A percentile compares a stretch with the other conserved stretches of the same genome.
These are phyloP conservation scores for Pelvicachromis taeniatus DNA, from an alignment of 2,113 vertebrate genomes.

Conservation along the genomic window DNA sequence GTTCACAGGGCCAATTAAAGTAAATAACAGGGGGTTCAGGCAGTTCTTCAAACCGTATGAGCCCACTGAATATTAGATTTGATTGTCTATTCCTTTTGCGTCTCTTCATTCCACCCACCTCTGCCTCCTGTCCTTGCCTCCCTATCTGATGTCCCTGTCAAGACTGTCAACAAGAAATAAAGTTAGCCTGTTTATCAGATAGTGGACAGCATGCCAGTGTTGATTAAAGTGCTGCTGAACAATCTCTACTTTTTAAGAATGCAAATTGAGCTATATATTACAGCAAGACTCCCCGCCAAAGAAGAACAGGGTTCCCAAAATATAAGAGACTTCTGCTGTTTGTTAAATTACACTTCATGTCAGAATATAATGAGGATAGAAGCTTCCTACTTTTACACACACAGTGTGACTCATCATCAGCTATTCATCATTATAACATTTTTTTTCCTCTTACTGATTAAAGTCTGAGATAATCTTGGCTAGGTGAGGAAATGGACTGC, in stretches of 20 bases:
- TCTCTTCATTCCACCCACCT: background rate
- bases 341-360: background rate
- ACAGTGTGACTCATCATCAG: background rate
- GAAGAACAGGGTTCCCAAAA: background rate
- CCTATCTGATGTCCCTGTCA: slow-evolving; percentile 47
- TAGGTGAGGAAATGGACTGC: slow-evolving; percentile 2
- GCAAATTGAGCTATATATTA: slow-evolving; percentile 42
- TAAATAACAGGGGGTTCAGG: background rate
- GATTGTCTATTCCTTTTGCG: background rate
- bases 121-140: background rate
- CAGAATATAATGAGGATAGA: background rate
- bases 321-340: background rate
- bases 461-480: slow-evolving; percentile 2
- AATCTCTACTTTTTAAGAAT: slow-evolving; percentile 35
- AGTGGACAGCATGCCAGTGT: background rate
- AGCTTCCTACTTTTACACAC: background rate
- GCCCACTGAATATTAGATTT: background rate
- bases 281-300: background rate
- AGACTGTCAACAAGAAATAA: slow-evolving; percentile 47
- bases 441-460: slow-evolving; percentile 14
- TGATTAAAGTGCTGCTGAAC: slow-evolving; percentile 51
- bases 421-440: slow-evolving; percentile 2
- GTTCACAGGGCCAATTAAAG: background rate
- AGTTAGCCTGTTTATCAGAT: slow-evolving; percentile 55
- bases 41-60: background rate